Conservation (phyloP, 2,113 vertebrate genomes). For the Hyla sarda region DNA sequence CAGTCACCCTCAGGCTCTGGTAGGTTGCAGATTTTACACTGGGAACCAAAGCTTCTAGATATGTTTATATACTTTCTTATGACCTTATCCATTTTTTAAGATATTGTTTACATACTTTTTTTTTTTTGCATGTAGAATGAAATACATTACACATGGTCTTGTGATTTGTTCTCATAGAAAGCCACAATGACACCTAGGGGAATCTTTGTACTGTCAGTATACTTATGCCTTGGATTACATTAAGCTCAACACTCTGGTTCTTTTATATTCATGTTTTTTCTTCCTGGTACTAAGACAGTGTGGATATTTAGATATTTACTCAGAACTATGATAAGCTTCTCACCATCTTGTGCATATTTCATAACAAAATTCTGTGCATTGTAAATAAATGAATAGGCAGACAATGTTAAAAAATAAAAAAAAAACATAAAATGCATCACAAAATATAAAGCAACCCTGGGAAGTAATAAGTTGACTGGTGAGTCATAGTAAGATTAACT, state of each 20-base stretch:
- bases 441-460: not conserved
- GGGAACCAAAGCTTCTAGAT: no score
- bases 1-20: not conserved
- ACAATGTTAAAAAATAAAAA: not conserved
- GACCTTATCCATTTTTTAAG: not conserved
- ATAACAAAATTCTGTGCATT: not conserved
- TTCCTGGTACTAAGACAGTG: not conserved
- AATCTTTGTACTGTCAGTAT: not conserved
- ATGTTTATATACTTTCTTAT: no score
- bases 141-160: not conserved
- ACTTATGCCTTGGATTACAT: not conserved
- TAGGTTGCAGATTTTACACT: no score
- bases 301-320: not conserved
- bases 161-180: not conserved
- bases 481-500: not conserved
- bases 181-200: not conserved
- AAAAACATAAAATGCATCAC: constrained; percentile 24
- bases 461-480: not conserved
- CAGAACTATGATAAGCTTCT: not conserved
- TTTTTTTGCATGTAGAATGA: not conserved
- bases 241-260: not conserved
- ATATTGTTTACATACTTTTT: not conserved
- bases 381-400: constrained; percentile 42
- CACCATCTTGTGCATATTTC: constrained; percentile 20
- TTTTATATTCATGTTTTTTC: not conserved